These are phyloP conservation scores for Thera obeliscata DNA, from an alignment of 2,888 invertebrate species.

Conservation along the genomic window DNA sequence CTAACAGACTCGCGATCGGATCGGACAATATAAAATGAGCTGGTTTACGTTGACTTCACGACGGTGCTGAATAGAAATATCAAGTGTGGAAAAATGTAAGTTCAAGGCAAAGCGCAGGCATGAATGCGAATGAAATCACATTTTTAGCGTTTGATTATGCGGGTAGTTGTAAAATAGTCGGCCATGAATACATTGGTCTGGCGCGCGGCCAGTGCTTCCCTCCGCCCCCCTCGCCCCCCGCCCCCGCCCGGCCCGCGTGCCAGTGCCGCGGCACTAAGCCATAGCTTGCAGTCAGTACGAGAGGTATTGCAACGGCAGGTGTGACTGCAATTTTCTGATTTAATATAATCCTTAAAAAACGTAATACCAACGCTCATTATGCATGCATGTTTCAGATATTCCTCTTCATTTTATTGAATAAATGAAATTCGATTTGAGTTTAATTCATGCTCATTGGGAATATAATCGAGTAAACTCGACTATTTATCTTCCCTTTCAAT, in stretches of 20 bases:
- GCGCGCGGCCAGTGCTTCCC: slow-evolving; percentile 44
- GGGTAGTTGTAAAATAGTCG: slow-evolving; percentile 39
- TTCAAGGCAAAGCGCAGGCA: slow-evolving; percentile 24
- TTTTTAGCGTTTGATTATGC: slow-evolving; percentile 40
- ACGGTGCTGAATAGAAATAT: slow-evolving; percentile 4
- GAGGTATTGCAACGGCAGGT: background rate
- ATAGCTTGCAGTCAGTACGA: background rate
- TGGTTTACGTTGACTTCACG: background rate
- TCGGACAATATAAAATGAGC: background rate
- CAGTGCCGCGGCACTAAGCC: background rate
- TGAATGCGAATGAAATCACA: slow-evolving; percentile 32
- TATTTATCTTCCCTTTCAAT: no score
- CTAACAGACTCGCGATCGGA: background rate
- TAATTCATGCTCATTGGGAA: no score
- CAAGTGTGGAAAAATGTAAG: slow-evolving; percentile 18
- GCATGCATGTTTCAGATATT: no score
- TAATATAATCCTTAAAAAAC: no score
- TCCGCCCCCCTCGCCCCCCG: background rate
- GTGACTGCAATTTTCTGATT: background rate
- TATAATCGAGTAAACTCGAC: no score
- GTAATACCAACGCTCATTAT: no score
- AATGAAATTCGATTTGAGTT: no score
- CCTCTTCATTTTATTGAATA: no score
- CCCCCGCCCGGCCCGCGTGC: no score
- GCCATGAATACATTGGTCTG: slow-evolving; percentile 50